Evolutionary conservation across 2,888 invertebrate genomes (phyloP).

Genomic region (Byasa hedistus): DNA sequence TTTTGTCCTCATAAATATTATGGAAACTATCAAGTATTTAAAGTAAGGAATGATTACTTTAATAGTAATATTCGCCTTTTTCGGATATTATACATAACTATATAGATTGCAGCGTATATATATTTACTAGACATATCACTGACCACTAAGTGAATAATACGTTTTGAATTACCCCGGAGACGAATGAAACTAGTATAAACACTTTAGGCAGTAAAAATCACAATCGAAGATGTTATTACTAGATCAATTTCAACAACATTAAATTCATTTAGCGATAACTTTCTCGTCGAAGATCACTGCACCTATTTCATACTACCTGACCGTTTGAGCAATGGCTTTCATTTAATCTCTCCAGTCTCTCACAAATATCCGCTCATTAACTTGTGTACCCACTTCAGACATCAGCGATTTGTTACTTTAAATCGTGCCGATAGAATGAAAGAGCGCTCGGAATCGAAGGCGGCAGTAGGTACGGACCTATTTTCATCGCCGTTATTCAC

Average conservation of each 20-base stretch:
- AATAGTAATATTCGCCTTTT: background rate
- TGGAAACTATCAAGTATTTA: background rate
- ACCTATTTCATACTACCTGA: conserved; percentile 50
- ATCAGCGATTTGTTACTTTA: conserved; percentile 71
- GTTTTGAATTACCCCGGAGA: background rate
- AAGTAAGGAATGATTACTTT: background rate
- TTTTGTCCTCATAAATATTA: background rate
- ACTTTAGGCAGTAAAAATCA: background rate
- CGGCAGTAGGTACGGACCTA: conserved; percentile 43
- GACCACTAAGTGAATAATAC: background rate
- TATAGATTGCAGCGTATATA: background rate
- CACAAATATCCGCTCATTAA: conserved; percentile 76
- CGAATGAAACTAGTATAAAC: background rate
- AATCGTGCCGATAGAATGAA: conserved; percentile 69
- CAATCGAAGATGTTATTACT: background rate
- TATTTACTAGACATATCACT: background rate
- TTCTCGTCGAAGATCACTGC: conserved; percentile 42
- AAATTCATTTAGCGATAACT: conserved; percentile 17
- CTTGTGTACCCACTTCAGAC: conserved; percentile 73
- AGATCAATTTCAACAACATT: conserved; percentile 38
- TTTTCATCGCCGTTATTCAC: conserved; percentile 48
- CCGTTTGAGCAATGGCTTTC: conserved; percentile 64
- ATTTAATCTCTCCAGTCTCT: conserved; percentile 73
- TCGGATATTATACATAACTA: background rate
- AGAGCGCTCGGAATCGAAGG: conserved; percentile 54